Evolutionary conservation across 1,140 invertebrate genomes (phyloP).

Genomic region (Drosophila rufa): DNA sequence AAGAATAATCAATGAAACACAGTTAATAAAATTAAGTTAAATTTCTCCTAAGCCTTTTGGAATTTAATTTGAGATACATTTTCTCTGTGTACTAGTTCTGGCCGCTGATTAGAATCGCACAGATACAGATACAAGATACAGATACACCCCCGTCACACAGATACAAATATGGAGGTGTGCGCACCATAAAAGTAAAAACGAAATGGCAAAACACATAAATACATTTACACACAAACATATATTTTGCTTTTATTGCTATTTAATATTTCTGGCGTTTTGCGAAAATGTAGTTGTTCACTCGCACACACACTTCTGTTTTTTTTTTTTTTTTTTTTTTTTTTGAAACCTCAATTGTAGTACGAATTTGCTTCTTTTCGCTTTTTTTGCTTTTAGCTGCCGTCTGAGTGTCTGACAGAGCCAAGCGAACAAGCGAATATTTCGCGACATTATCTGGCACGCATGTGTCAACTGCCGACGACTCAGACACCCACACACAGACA

Average conservation of each 20-base stretch:
- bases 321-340: constrained; percentile 7
- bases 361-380: constrained; percentile 5
- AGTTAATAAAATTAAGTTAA: too few species aligned
- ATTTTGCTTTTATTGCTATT: constrained; percentile 75
- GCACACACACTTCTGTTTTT: constrained; percentile 12
- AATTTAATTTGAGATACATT: not conserved
- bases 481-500: constrained; percentile 23
- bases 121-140: constrained; percentile 35
- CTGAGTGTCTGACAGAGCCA: constrained; percentile 41
- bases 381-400: constrained; percentile 56
- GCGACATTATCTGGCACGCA: constrained; percentile 77
- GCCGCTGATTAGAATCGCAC: constrained; percentile 72
- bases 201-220: constrained; percentile 74
- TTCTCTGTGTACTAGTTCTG: constrained; percentile 38
- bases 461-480: constrained; percentile 72
- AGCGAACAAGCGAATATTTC: constrained; percentile 46
- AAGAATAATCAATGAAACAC: too few species aligned
- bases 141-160: constrained; percentile 9
- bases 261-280: constrained; percentile 76
- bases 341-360: constrained; percentile 55
- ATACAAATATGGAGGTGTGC: constrained; percentile 44
- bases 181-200: constrained; percentile 56
- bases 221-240: constrained; percentile 62
- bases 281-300: constrained; percentile 72
- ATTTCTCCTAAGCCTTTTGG: not conserved